Conservation (phyloP, 2,113 vertebrate species). For the Hippocampus zosterae region DNA sequence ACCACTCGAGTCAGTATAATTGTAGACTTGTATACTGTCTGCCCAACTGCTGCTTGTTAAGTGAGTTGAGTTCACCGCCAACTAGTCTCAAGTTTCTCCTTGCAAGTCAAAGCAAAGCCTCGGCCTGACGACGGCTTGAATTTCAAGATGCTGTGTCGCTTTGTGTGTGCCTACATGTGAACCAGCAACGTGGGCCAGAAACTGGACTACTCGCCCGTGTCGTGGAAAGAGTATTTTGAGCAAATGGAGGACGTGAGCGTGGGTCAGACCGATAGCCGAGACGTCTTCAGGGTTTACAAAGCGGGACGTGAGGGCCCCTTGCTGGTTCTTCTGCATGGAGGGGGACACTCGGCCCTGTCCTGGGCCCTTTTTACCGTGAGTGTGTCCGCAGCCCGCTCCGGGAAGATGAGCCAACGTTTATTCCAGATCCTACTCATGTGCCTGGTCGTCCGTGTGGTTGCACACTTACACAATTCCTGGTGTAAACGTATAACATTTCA, state of each 20-base stretch:
- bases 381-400: not conserved
- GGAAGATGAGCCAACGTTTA: not conserved
- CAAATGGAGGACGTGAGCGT: constrained; percentile 65
- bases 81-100: no score
- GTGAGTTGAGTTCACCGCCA: no score
- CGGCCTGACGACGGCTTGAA: no score
- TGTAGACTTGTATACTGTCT: no score
- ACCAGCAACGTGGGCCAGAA: constrained; percentile 31
- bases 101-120: no score
- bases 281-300: constrained; percentile 60
- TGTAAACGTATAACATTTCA: no score
- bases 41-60: no score
- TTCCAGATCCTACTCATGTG: no score
- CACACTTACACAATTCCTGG: no score
- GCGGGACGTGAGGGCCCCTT: constrained; percentile 56
- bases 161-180: constrained; percentile 24
- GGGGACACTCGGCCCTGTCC: constrained; percentile 64
- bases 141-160: not conserved
- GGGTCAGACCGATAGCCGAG: constrained; percentile 48
- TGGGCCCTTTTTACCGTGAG: constrained; percentile 69
- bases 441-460: no score
- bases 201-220: constrained; percentile 61
- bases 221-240: constrained; percentile 67
- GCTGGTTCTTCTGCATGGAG: constrained; percentile 67
- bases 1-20: no score